Evolutionary conservation across 2,888 invertebrate species (phyloP).

Genomic region (Acronicta leporina): DNA sequence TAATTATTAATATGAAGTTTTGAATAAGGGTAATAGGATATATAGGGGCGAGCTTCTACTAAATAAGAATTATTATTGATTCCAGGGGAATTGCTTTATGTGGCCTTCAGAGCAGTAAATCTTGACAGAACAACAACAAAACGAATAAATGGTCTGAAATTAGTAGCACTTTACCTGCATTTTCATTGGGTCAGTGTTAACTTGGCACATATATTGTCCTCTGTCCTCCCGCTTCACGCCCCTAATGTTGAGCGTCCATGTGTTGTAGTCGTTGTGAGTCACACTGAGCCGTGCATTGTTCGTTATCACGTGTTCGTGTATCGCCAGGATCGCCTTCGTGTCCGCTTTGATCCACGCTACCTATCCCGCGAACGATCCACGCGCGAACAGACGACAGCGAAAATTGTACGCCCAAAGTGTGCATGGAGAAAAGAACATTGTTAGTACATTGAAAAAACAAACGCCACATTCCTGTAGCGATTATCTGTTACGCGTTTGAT

Average conservation of each 20-base stretch:
- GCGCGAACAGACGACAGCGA: slow-evolving; percentile 38
- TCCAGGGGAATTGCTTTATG: no score
- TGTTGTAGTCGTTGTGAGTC: slow-evolving; percentile 97
- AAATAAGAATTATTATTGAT: no score
- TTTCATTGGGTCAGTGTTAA: slow-evolving; percentile 98
- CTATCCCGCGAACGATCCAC: slow-evolving; percentile 82
- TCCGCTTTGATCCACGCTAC: slow-evolving; percentile 98
- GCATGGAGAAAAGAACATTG: slow-evolving; percentile 54
- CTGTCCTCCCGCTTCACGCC: slow-evolving; percentile 95
- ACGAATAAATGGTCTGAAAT: slow-evolving; percentile 45
- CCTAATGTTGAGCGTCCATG: slow-evolving; percentile 97
- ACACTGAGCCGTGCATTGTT: slow-evolving; percentile 96
- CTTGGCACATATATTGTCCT: slow-evolving; percentile 98
- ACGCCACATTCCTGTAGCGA: slow-evolving; percentile 65
- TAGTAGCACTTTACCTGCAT: slow-evolving; percentile 92
- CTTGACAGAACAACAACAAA: slow-evolving; percentile 9
- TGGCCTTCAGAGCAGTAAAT: slow-evolving; percentile 28
- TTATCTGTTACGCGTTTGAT: slow-evolving; percentile 69
- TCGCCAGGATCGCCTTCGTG: slow-evolving; percentile 97
- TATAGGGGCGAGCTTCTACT: no score
- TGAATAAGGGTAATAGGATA: no score
- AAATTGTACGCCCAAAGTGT: slow-evolving; percentile 48
- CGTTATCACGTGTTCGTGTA: slow-evolving; percentile 97
- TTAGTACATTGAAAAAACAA: slow-evolving; percentile 51
- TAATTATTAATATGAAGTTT: no score